phyloP scores from a whole-genome alignment of 2,113 vertebrate species.

The Myrmophylax atrothorax region DNA sequence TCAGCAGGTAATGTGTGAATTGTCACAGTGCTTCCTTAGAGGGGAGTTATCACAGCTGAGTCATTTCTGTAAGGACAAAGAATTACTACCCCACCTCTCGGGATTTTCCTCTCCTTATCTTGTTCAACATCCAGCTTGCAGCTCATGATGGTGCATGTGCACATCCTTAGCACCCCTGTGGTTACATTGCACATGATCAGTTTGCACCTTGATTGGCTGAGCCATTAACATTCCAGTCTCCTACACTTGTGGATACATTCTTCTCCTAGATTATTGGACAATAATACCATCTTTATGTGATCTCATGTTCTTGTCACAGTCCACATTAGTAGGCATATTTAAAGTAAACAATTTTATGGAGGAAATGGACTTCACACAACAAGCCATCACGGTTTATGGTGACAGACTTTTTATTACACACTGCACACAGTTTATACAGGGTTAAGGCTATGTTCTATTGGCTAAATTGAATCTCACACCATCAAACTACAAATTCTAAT shows the following conservation, averaged over 20 bases:
- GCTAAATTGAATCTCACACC: too few relatives aligned
- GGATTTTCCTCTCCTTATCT: neutral
- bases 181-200: neutral
- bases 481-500: too few relatives aligned
- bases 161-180: neutral
- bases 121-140: neutral
- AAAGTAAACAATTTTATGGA: too few relatives aligned
- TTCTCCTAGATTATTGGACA: neutral
- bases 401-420: too few relatives aligned
- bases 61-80: neutral
- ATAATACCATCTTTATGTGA: neutral
- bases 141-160: neutral
- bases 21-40: neutral
- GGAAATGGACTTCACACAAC: too few relatives aligned
- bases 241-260: neutral
- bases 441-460: too few relatives aligned
- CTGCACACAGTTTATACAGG: too few relatives aligned
- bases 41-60: neutral
- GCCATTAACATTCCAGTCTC: neutral
- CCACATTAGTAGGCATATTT: neutral
- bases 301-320: neutral
- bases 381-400: too few relatives aligned
- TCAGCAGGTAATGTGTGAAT: neutral
- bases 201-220: neutral
- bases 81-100: neutral